Evolutionary conservation across 1,140 invertebrate species (phyloP).

Genomic region (Rhopalosiphum maidis): DNA sequence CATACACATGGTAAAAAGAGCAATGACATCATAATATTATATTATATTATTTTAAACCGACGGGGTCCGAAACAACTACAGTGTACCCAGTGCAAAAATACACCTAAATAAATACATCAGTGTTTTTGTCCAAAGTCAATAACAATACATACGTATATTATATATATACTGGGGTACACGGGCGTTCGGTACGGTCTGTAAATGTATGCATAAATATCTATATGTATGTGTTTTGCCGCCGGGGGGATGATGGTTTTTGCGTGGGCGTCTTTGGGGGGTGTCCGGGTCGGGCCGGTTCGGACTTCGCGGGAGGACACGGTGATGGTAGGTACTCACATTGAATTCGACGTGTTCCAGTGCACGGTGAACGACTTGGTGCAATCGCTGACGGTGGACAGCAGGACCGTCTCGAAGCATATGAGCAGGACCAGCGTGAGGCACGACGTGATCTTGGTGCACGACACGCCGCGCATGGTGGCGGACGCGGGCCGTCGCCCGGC

Average conservation of each 20-base stretch:
- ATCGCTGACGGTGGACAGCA: slow-evolving; percentile 76
- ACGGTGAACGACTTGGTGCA: slow-evolving; percentile 83
- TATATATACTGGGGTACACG: slow-evolving; percentile 54
- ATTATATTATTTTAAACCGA: slow-evolving; percentile 1
- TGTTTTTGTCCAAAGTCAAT: slow-evolving; percentile 24
- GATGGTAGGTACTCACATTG: slow-evolving; percentile 69
- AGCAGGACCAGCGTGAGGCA: slow-evolving; percentile 75
- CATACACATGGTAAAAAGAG: not conserved
- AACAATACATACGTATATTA: not conserved
- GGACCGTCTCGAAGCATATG: slow-evolving; percentile 78
- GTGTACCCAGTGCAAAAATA: slow-evolving; percentile 51
- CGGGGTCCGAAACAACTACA: slow-evolving; percentile 22
- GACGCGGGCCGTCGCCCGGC: not conserved
- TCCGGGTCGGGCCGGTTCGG: too few species aligned
- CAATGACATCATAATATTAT: not conserved
- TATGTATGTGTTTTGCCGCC: not conserved
- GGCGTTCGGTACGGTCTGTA: not conserved
- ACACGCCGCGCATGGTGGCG: slow-evolving; percentile 49
- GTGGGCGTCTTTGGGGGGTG: too few species aligned
- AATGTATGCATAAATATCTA: too few species aligned
- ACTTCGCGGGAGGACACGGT: not conserved
- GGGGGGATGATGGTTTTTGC: too few species aligned
- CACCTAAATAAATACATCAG: not conserved
- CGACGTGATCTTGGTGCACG: slow-evolving; percentile 66
- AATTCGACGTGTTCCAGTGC: slow-evolving; percentile 86